Base-by-base conservation (phyloP, 1,140 invertebrate genomes). In the Helicoverpa zea region DNA sequence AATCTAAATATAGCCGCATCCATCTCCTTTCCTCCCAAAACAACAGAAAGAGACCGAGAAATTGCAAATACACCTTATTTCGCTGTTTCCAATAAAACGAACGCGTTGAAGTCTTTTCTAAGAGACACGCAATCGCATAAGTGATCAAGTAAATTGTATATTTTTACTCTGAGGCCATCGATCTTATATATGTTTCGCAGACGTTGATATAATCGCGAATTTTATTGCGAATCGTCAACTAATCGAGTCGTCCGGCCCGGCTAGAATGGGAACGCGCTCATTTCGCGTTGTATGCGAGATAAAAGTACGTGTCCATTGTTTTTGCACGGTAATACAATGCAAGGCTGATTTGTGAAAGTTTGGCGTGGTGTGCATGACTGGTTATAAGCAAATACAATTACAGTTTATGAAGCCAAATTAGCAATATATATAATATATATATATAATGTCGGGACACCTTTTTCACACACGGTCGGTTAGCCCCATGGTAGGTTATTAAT, bases 261-360 rank as follows among this genome's bases (percentile, higher is more conserved):
- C 84, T 85, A 84, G 83, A 88, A 89, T 89, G 87, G 84, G 88
- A 88, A 86, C 86, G 83, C 83, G 84, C 86, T 87, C 85, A 80
- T 87, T 90, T 90, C 88, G 88, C 89, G 80, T 82, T 84, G 81
- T 86, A 81, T 79, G 64, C 76, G 78, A 87, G 84, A 89, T 85
- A 81, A 79, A 47, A 43, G 68, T 66, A 79, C 84, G 82, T 87
- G 79, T 87, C 80, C 90, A 88, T 85, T 91, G 87, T 83, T 51
- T 30, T 9, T 14, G 30, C 35, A 49, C 35, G 76, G 12, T 30
- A 72, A 49, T 2, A 49, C 51, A 47, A 11, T 64, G 49, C 16
- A 77, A 77, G 23, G 23, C 64, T 72, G 49, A 72, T 72, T 72
- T 64, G 43, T 77, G 74, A 74, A 72, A 49, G 43, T 61, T 43